Conservation (phyloP, 2,113 vertebrate species). For the Choloepus hoffmanni region DNA sequence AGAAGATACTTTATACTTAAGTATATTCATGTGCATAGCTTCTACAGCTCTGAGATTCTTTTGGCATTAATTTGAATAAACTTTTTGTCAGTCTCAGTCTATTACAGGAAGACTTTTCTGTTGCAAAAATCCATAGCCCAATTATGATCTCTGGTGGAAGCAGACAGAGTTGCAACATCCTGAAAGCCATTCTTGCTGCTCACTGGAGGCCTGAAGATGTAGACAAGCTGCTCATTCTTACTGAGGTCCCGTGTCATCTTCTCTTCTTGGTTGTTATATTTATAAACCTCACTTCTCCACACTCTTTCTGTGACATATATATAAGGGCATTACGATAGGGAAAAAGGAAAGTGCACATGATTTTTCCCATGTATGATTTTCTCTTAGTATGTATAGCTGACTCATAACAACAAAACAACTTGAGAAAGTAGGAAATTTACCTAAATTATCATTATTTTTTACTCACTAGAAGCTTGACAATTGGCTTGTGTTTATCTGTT, state of each 20-base stretch:
- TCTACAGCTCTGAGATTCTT: neutral
- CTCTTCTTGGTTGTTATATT: neutral
- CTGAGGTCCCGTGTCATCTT: neutral
- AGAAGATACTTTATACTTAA: neutral
- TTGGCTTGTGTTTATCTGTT: neutral
- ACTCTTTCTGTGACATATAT: neutral
- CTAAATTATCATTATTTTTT: neutral
- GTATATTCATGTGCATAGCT: neutral
- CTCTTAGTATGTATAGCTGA: neutral
- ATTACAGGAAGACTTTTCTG: conserved; percentile 54
- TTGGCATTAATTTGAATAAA: conserved; percentile 35
- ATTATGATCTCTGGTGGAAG: conserved; percentile 84
- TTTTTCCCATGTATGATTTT: conserved; percentile 1
- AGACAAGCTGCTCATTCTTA: conserved; percentile 31
- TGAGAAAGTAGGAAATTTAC: neutral
- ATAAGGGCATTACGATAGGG: neutral
- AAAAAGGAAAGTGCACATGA: neutral
- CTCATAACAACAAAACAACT: neutral
- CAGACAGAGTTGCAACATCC: conserved; percentile 79
- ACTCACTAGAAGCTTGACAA: neutral
- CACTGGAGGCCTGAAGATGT: conserved; percentile 58
- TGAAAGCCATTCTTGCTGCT: conserved; percentile 54
- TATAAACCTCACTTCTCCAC: neutral
- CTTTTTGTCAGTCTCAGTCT: conserved; percentile 54
- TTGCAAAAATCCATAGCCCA: conserved; percentile 81